Evolutionary conservation across 2,888 invertebrate genomes (phyloP).

Genomic region (Pammene aurita): DNA sequence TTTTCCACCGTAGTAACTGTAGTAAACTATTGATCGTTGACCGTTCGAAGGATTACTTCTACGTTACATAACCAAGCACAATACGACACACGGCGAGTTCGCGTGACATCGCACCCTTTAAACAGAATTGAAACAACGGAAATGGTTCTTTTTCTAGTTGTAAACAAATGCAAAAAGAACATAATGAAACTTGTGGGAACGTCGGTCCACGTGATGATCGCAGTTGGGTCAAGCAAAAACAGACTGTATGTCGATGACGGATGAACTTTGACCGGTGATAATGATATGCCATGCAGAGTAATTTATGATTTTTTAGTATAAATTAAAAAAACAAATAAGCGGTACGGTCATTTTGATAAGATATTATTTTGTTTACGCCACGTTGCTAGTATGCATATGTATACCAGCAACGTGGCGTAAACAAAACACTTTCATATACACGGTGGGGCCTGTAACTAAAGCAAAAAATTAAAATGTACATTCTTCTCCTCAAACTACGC

Average conservation of each 20-base stretch:
- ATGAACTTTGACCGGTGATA: constrained; percentile 2
- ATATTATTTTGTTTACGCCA: constrained; percentile 5
- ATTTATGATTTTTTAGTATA: constrained; percentile 1
- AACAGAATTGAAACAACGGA: constrained; percentile 51
- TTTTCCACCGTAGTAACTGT: constrained; percentile 41
- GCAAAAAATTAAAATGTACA: too few relatives aligned
- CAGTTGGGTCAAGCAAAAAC: not conserved
- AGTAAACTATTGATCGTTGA: constrained; percentile 55
- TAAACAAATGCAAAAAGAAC: constrained; percentile 53
- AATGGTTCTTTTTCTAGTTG: constrained; percentile 50
- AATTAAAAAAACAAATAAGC: constrained; percentile 21
- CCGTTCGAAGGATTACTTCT: constrained; percentile 29
- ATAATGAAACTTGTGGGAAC: constrained; percentile 55
- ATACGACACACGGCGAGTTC: constrained; percentile 38
- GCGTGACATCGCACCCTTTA: constrained; percentile 54
- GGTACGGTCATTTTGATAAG: constrained; percentile 4
- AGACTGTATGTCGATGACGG: not conserved
- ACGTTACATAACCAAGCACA: constrained; percentile 33
- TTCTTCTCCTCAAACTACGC: too few relatives aligned
- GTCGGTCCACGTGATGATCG: constrained; percentile 33
- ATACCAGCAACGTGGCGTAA: too few relatives aligned
- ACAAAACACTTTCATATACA: too few relatives aligned
- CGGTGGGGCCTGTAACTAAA: too few relatives aligned
- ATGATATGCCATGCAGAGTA: not conserved
- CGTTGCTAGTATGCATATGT: not conserved